A percentile compares a stretch with the other conserved stretches of the same genome.
These are phyloP conservation scores for Microplitis manilae DNA, from an alignment of 2,888 invertebrate genomes.

Conservation along the genomic window DNA sequence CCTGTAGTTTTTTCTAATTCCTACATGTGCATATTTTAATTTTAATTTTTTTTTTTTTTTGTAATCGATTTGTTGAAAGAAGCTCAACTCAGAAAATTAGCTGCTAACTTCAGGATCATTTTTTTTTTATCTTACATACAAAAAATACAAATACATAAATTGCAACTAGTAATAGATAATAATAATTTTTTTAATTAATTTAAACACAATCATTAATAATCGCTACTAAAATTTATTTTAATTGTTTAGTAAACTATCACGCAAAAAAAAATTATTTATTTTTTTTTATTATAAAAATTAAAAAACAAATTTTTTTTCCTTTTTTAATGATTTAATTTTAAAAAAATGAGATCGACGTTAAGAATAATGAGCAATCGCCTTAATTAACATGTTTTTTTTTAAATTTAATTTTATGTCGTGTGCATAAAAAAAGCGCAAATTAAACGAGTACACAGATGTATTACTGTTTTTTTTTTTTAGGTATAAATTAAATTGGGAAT, in stretches of 20 bases:
- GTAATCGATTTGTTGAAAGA: no score
- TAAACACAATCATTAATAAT: not conserved
- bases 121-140: no score
- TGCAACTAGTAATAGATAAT: not conserved
- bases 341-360: slow-evolving; percentile 63
- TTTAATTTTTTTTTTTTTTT: no score
- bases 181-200: not conserved
- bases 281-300: not conserved
- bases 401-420: slow-evolving; percentile 56
- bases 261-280: not conserved
- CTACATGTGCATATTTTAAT: not conserved
- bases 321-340: slow-evolving; percentile 46
- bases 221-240: not conserved
- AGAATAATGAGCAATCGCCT: slow-evolving; percentile 61
- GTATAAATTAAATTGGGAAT: not conserved
- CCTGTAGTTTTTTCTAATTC: no score
- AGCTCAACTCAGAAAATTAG: no score
- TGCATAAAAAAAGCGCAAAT: slow-evolving; percentile 41
- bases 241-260: not conserved
- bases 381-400: slow-evolving; percentile 45
- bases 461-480: slow-evolving; percentile 5
- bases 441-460: not conserved
- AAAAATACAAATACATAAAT: no score
- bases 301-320: slow-evolving; percentile 47
- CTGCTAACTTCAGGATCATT: no score